A percentile compares a stretch with the other conserved stretches of the same genome.
These are phyloP conservation scores for Eupithecia dodoneata DNA, from an alignment of 2,888 invertebrate species.

Conservation along the genomic window DNA sequence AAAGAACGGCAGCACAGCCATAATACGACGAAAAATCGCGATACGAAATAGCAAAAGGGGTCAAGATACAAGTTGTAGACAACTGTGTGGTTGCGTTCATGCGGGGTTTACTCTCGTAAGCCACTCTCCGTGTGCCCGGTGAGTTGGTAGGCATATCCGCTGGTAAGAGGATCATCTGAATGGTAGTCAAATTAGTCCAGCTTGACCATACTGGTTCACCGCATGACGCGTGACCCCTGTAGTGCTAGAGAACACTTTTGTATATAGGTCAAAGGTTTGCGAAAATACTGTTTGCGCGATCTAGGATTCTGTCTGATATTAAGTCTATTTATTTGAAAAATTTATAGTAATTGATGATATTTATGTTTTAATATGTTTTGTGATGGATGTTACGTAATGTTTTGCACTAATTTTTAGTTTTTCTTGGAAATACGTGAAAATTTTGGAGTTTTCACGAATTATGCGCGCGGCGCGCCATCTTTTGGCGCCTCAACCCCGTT, in stretches of 20 bases:
- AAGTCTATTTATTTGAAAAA: not conserved
- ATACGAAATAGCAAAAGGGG: too few relatives aligned
- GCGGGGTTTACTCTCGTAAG: not conserved
- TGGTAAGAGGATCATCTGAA: slow-evolving; percentile 18
- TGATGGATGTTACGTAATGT: not conserved
- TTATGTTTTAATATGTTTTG: not conserved
- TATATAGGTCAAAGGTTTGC: not conserved
- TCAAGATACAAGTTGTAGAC: too few relatives aligned
- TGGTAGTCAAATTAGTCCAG: slow-evolving; percentile 24
- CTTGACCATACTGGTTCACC: slow-evolving; percentile 27
- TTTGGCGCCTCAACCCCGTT: too few relatives aligned
- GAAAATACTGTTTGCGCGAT: slow-evolving; percentile 28
- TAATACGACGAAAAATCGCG: too few relatives aligned
- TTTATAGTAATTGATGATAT: not conserved
- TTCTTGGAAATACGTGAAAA: not conserved
- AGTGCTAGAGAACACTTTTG: not conserved
- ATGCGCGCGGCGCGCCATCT: not conserved
- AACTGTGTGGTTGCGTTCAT: too few relatives aligned
- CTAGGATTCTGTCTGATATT: slow-evolving; percentile 10
- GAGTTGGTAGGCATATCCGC: slow-evolving; percentile 3
- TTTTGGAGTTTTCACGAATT: not conserved
- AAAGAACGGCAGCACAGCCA: too few relatives aligned
- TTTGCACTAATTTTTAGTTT: not conserved
- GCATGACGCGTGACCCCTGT: slow-evolving; percentile 18
- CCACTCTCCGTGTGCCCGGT: not conserved